Evolutionary conservation across 1,140 invertebrate genomes (phyloP), one percentile per base, ranked within the genome.

Genomic region (Drosophila tani): DNA sequence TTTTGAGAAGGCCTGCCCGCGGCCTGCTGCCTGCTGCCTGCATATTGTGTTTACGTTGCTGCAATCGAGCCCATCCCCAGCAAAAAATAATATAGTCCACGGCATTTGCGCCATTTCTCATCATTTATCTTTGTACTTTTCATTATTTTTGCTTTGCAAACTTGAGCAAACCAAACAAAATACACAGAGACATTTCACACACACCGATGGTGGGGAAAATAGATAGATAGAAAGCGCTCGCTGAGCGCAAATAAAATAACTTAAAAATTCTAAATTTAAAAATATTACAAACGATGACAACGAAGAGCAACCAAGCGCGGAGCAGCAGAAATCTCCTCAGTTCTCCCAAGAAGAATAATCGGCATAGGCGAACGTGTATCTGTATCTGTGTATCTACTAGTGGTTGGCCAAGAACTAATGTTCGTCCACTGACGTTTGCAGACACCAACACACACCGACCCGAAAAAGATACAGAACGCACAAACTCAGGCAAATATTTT

Each of bases 271-370:
- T 91, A 91, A 91, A 78, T 91, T 86, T 91, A 91, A 91, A 91
- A 91, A 81, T 91, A 86, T 91, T 91, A 91, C 87, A 91, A 91
- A 91, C 79, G 82, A 85, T 90, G 85, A 90, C 85, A 90, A 82
- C 85, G 82, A 85, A 76, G 79, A 91, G 82, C 85, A 66, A 67
- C 82, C 82, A 81, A 85, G 66, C 82, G 60, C 19, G 53, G 53
- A 56, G 58, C 65, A 24, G 53, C 66, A 65, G 55, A 75, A 75
- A 64, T 76, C 70, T 75, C 73, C 70, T 75, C 73, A 66, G 57
- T 68, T 81, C 74, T 79, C 46, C 40, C 62, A 17, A 35, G 47
- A 51, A 55, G 59, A 65, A 70, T 66, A 45, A 50, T 66, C 64
- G 68, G 68, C 75, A 76, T 60, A 65, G 62, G 49, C 49, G n/a